Base-by-base conservation (phyloP, 30 jellyfish, hydroid and myxozoan genomes). In the Aurelia aurita complex sp. Pacific region DNA sequence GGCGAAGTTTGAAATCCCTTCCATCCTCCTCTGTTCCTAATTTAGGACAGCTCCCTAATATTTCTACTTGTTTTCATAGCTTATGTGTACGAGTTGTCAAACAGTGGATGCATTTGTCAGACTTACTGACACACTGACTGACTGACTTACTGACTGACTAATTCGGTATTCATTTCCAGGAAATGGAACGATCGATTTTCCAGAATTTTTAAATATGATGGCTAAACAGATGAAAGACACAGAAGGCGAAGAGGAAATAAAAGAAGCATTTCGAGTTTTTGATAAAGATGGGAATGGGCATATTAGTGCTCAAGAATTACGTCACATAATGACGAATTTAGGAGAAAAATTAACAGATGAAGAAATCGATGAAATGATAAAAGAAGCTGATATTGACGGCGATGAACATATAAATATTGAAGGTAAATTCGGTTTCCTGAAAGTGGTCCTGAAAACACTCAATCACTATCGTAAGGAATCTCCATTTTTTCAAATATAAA, bases 141-240 rank as follows among this genome's bases (percentile, higher is more conserved):
- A 14, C 77, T 67, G 76, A 14, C 76, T 66, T 10, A 17, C 19
- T 0, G 38, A 15, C 33, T 14, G 35, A 14, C 77, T 67, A 0
- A 2, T 0, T 2, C 9, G 52, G 8, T 40, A 40, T 40, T 23
- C 0, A 5, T 14, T 79, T 64, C 12, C 72, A 79, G 98, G 97
- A 38, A 94, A 89, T 72, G 98, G 98, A n/a, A 94, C 98, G 52
- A 88, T 94, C 61, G 98, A 94, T 54, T 94, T 94, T 59, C 97
- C 97, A 15, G 98, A 94, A 66, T 94, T 94, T 82, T 69, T 94
- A 67, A 88, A 90, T 67, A 94, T 94, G 98, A 94, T 94, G 98
- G 96, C 96, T 7, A 69, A 91, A 10, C 88, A 89, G 57, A 88
- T 88, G 96, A 88, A 80, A 46, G 97, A 94, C 73, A 65, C 97